These are phyloP conservation scores for Hemaris fuciformis DNA, from an alignment of 2,888 invertebrate species.

Conservation along the genomic window DNA sequence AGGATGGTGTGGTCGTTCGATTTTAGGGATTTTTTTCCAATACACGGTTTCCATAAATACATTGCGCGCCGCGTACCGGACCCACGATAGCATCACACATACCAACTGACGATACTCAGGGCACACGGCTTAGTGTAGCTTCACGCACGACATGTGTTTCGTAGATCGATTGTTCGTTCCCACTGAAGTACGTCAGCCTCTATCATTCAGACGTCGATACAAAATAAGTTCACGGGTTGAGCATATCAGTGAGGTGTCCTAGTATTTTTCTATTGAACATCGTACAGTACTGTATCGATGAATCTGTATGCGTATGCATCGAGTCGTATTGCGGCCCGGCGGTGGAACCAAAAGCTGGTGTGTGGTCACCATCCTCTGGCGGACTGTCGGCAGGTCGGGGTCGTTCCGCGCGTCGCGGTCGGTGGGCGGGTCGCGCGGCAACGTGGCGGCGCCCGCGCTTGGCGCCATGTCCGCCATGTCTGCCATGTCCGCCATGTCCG, in stretches of 20 bases:
- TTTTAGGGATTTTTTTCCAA: constrained; percentile 41
- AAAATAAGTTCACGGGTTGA: background rate
- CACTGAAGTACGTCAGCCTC: background rate
- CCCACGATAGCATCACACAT: background rate
- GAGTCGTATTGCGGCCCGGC: constrained; percentile 26
- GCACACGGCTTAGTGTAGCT: constrained; percentile 9
- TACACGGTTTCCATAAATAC: constrained; percentile 47
- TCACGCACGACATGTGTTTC: constrained; percentile 12
- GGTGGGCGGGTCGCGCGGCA: constrained; percentile 89
- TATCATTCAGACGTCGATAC: background rate
- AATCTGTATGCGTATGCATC: constrained; percentile 9
- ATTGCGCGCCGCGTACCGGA: background rate
- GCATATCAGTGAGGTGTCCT: background rate
- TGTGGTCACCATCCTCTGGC: constrained; percentile 76
- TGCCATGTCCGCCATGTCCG: no score
- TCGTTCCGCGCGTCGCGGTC: constrained; percentile 94
- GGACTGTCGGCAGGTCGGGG: constrained; percentile 91
- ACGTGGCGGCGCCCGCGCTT: constrained; percentile 85
- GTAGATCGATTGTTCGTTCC: background rate
- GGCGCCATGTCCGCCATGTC: constrained; percentile 78
- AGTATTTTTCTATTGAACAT: background rate
- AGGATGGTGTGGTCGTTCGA: constrained; percentile 74
- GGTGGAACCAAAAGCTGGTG: constrained; percentile 61
- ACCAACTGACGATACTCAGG: background rate
- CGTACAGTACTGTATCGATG: background rate